Conservation (phyloP, 1,140 invertebrate genomes). For the Pantala flavescens region DNA sequence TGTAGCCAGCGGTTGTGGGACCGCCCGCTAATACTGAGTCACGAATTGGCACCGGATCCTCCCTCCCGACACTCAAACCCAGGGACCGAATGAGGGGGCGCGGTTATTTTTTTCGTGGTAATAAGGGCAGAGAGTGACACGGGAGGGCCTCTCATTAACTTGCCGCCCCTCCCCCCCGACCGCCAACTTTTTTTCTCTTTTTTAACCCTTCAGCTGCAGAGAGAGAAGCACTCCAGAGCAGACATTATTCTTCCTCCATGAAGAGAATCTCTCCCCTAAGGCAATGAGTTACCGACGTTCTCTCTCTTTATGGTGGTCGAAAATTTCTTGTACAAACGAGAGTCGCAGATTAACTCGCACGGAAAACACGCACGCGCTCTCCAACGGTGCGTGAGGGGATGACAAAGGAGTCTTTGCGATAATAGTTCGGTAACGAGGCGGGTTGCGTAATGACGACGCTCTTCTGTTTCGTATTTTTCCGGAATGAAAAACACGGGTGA, state of each 20-base stretch:
- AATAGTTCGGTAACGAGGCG: background rate
- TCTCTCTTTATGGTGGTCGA: background rate
- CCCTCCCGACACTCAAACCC: background rate
- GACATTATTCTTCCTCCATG: background rate
- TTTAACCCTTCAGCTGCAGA: background rate
- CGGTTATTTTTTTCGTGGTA: background rate
- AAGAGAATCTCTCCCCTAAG: background rate
- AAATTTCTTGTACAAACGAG: background rate
- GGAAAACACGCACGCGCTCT: slow-evolving; percentile 2
- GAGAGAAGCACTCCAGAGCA: background rate
- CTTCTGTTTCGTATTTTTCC: background rate
- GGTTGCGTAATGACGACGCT: background rate
- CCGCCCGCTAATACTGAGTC: background rate
- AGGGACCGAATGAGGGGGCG: background rate
- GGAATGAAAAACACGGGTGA: too few species aligned
- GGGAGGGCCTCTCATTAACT: background rate
- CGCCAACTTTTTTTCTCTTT: background rate
- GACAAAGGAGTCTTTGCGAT: background rate
- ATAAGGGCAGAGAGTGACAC: background rate
- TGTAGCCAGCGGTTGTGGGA: background rate
- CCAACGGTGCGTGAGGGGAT: background rate
- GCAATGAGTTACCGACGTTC: background rate
- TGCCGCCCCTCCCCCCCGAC: background rate
- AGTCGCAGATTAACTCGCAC: background rate
- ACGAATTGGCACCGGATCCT: slow-evolving; percentile 4